Evolutionary conservation across 2,113 vertebrate species (phyloP).

Genomic region (Gnathonemus echidnorhynchus): DNA sequence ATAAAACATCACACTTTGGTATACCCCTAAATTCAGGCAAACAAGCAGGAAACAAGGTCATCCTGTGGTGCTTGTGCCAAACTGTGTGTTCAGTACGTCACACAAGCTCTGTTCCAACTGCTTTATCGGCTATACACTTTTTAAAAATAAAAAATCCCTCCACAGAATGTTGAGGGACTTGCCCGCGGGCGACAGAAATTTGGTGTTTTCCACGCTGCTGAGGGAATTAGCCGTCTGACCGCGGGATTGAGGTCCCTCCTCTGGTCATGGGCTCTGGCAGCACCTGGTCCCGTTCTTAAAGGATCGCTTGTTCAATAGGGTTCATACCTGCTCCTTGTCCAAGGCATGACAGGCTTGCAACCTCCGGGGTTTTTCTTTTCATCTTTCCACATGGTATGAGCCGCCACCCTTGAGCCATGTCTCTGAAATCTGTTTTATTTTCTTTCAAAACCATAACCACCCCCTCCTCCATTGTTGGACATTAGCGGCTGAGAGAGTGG

Average conservation of each 20-base stretch:
- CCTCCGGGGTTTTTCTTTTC: slow-evolving; percentile 53
- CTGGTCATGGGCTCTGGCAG: background rate
- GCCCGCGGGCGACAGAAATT: background rate
- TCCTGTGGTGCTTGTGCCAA: background rate
- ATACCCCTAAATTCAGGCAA: slow-evolving; percentile 24
- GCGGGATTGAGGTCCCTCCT: slow-evolving; percentile 2
- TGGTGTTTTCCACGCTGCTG: background rate
- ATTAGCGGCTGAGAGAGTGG: slow-evolving; percentile 40
- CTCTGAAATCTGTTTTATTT: background rate
- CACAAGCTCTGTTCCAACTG: background rate
- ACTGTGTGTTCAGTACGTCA: background rate
- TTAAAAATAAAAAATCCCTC: background rate
- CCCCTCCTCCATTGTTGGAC: slow-evolving; percentile 11
- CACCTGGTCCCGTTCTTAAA: background rate
- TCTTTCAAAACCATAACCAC: background rate
- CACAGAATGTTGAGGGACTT: background rate
- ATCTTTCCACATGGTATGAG: slow-evolving; percentile 39
- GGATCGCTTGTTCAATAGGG: slow-evolving; percentile 65
- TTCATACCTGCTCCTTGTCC: slow-evolving; percentile 66
- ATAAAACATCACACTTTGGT: slow-evolving; percentile 12
- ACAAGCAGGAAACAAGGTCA: slow-evolving; percentile 12
- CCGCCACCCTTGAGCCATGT: background rate
- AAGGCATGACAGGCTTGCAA: slow-evolving; percentile 44
- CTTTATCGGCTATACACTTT: background rate
- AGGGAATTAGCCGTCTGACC: background rate